These are phyloP conservation scores for Chionis minor DNA, from an alignment of 2,113 vertebrate species.

Conservation along the genomic window DNA sequence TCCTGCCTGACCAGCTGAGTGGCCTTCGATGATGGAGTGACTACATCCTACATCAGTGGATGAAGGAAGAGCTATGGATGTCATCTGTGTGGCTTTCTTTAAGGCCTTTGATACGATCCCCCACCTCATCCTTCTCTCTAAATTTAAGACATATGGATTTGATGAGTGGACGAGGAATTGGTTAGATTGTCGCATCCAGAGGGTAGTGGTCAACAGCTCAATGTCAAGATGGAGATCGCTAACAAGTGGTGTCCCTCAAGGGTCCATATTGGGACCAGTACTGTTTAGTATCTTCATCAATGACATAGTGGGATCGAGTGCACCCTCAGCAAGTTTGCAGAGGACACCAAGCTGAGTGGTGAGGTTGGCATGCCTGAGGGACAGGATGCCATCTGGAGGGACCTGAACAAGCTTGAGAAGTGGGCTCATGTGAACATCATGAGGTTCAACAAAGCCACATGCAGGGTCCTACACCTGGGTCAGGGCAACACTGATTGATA, in stretches of 20 bases:
- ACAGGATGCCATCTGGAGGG: neutral
- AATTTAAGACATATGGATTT: neutral
- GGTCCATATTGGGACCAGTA: neutral
- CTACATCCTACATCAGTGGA: neutral
- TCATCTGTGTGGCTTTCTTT: neutral
- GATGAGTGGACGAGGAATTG: neutral
- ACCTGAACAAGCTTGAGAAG: neutral
- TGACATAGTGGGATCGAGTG: neutral
- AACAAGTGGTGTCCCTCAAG: neutral
- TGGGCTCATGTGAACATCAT: neutral
- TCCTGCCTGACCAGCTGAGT: neutral
- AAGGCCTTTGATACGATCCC: neutral
- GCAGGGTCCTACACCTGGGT: neutral
- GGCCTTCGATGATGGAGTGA: neutral
- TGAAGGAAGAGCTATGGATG: neutral
- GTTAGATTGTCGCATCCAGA: neutral
- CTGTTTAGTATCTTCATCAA: neutral
- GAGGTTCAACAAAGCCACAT: neutral
- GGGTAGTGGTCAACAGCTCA: neutral
- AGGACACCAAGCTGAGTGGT: neutral
- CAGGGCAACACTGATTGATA: neutral
- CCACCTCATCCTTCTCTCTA: neutral
- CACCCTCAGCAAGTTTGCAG: neutral
- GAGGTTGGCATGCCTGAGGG: neutral
- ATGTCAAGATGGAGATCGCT: neutral